phyloP scores from a whole-genome alignment of 2,888 invertebrate genomes.

The Chydorus sphaericus region DNA sequence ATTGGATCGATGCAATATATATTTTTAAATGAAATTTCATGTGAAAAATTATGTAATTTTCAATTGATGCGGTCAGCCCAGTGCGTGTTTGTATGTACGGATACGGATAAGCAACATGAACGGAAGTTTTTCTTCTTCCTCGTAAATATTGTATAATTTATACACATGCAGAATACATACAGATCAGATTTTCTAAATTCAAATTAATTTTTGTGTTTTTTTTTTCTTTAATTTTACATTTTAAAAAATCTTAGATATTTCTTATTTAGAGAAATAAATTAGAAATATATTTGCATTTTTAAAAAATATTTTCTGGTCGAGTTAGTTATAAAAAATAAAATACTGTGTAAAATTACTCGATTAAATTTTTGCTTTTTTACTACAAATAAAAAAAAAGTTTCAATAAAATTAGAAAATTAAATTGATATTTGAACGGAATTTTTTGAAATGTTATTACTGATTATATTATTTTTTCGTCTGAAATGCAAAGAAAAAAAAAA shows the following conservation, averaged over 20 bases:
- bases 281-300: neutral
- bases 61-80: neutral
- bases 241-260: too few relatives aligned
- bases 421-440: neutral
- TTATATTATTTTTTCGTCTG: too few relatives aligned
- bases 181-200: too few relatives aligned
- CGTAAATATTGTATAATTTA: too few relatives aligned
- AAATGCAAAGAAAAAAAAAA: neutral
- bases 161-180: too few relatives aligned
- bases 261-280: neutral
- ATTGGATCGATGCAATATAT: neutral
- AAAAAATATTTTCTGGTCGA: neutral
- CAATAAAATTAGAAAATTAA: neutral
- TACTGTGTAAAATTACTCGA: too few relatives aligned
- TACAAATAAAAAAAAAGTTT: neutral
- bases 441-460: neutral
- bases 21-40: neutral
- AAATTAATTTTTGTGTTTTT: neutral
- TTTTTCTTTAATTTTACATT: neutral
- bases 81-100: too few relatives aligned
- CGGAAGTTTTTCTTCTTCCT: too few relatives aligned
- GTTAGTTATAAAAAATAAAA: neutral
- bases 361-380: too few relatives aligned
- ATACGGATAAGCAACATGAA: too few relatives aligned
- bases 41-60: neutral